Conservation (phyloP, 2,888 invertebrate genomes). For the Hydropsyche betteni region DNA sequence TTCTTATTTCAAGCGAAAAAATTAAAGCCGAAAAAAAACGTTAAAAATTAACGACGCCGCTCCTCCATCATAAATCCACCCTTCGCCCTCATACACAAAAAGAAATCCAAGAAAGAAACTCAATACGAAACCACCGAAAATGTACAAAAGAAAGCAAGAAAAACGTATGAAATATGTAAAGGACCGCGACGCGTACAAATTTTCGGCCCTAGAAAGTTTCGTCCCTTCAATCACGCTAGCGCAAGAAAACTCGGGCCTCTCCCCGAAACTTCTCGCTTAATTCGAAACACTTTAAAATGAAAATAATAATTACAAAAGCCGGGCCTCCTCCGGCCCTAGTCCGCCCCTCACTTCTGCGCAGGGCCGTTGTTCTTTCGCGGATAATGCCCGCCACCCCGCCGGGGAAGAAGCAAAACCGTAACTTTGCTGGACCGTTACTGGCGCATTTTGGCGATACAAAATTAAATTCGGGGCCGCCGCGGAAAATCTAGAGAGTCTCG, state of each 20-base stretch:
- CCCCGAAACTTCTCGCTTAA: conserved; percentile 11
- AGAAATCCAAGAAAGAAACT: not conserved
- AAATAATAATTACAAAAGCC: conserved; percentile 24
- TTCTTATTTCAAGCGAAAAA: conserved; percentile 17
- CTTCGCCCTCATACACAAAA: not conserved
- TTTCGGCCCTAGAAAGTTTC: conserved; percentile 12
- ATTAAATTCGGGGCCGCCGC: not conserved
- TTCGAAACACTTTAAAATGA: conserved; percentile 27
- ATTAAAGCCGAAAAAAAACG: not conserved
- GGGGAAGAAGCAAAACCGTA: not conserved
- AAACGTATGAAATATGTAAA: conserved; percentile 22
- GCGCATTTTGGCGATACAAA: conserved; percentile 15
- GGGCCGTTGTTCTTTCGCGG: not conserved
- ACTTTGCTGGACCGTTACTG: conserved; percentile 8
- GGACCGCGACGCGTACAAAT: conserved; percentile 21
- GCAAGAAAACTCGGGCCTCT: not conserved
- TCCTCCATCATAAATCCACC: not conserved
- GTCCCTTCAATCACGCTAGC: conserved; percentile 15
- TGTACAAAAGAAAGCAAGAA: conserved; percentile 3
- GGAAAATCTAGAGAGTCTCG: not conserved
- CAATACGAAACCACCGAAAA: too few relatives aligned
- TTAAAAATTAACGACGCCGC: conserved; percentile 22
- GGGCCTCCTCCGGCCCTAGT: not conserved
- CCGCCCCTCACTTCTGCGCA: not conserved
- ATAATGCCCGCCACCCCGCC: not conserved